Evolutionary conservation across 2,888 invertebrate species (phyloP), one percentile per base, ranked within the genome.

Genomic region (Ashinkailepas kermadecensis): DNA sequence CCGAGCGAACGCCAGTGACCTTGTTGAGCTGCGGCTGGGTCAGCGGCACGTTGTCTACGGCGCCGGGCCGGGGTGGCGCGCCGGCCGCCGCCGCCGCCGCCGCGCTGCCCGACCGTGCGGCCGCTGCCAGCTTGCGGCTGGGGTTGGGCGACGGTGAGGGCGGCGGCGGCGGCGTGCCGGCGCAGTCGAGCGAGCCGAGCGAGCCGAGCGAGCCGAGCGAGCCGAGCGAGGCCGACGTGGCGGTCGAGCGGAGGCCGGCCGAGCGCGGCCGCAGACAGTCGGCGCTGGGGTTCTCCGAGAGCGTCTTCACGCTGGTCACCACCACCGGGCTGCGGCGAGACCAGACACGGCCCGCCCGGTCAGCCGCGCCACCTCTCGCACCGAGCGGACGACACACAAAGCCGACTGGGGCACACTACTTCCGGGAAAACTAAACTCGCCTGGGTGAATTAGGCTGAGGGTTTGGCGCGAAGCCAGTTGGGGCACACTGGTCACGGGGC

Each of bases 11-110:
- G n/a, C n/a, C 9, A 10, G 83, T 81, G 83, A 87, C 88, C 86
- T 87, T 88, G 58, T 85, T 84, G 18, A 86, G 84, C 82, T 86
- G 86, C 59, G 86, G 85, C 15, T 86, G 85, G 39, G 88, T 85
- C 9, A 89, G 85, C 8, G 86, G 85, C 74, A 86, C 86, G 84
- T 89, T 89, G 84, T 89, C 88, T 81, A 89, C 88, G 59, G 87
- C 87, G 25, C 87, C 87, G 7, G 88, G 88, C 83, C 86, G 56
- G 18, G 81, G 54, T 59, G 67, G 65, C 70, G 64, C 59, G 78
- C 25, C 70, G 15, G 79, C 39, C 25, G 25, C 39, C 54, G 25
- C 74, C 23, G 25, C 10, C 23, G 25, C 9, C 25, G 25, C 67
- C 25, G 25, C 18, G 62, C 62, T 13, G 65, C 65, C 23, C 3